Conservation (phyloP, 2,888 invertebrate genomes). For the Drosophila kuntzei region DNA sequence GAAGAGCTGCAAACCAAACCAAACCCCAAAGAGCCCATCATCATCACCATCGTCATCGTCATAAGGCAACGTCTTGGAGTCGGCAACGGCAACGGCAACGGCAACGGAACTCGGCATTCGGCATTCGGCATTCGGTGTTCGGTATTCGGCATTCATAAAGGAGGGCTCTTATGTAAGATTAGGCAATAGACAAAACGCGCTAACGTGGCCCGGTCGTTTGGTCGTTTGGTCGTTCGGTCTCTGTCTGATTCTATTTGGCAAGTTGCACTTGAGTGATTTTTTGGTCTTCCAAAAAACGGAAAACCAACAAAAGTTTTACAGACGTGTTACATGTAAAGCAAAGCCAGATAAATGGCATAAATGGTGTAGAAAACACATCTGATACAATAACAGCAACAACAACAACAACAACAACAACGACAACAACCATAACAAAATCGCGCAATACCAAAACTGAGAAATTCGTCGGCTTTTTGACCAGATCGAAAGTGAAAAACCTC, state of each 20-base stretch:
- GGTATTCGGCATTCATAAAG: slow-evolving; percentile 51
- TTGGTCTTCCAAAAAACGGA: slow-evolving; percentile 64
- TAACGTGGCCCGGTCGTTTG: slow-evolving; percentile 13
- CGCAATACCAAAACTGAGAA: slow-evolving; percentile 60
- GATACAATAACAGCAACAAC: slow-evolving; percentile 41
- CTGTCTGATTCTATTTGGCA: slow-evolving; percentile 74
- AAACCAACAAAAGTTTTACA: slow-evolving; percentile 60
- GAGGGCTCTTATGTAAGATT: slow-evolving; percentile 75
- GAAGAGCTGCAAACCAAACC: slow-evolving; percentile 70
- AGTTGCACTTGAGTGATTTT: slow-evolving; percentile 84
- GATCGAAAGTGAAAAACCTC: slow-evolving; percentile 63
- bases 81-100: slow-evolving; percentile 2
- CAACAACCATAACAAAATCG: slow-evolving; percentile 62
- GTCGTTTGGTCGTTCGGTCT: slow-evolving; percentile 1
- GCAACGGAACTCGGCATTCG: slow-evolving; percentile 36
- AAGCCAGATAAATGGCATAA: slow-evolving; percentile 72
- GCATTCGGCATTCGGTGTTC: slow-evolving; percentile 19
- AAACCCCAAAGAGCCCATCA: slow-evolving; percentile 7
- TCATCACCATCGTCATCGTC: background rate
- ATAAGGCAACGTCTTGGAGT: slow-evolving; percentile 16
- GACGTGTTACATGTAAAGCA: slow-evolving; percentile 70
- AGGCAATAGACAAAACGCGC: slow-evolving; percentile 52
- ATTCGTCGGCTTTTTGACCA: slow-evolving; percentile 50
- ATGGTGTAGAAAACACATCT: slow-evolving; percentile 69
- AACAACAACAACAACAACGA: slow-evolving; percentile 24